A percentile compares a stretch with the other conserved stretches of the same genome.
phyloP scores from a whole-genome alignment of 1,140 invertebrate species.

The Vanessa atalanta region DNA sequence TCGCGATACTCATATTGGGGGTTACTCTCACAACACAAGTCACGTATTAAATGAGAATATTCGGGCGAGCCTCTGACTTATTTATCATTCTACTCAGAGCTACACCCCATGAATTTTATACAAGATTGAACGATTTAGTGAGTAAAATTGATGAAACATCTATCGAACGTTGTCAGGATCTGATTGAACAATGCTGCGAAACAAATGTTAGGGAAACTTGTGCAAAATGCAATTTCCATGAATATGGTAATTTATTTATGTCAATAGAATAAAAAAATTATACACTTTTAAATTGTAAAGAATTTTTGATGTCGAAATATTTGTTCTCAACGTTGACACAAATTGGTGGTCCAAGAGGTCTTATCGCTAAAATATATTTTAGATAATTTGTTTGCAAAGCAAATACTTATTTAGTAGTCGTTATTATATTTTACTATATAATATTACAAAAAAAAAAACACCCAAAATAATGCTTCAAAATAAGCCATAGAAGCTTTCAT shows the following conservation, averaged over 20 bases:
- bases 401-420: too few relatives aligned
- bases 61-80: constrained; percentile 75
- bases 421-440: too few relatives aligned
- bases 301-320: too few relatives aligned
- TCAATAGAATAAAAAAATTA: background rate
- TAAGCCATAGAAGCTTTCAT: too few relatives aligned
- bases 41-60: constrained; percentile 81
- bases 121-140: constrained; percentile 79
- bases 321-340: too few relatives aligned
- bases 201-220: background rate
- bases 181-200: constrained; percentile 20
- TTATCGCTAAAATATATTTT: too few relatives aligned
- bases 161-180: constrained; percentile 65
- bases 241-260: background rate
- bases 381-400: too few relatives aligned
- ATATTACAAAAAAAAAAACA: too few relatives aligned
- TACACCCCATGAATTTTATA: constrained; percentile 80
- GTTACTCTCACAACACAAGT: constrained; percentile 74
- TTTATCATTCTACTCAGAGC: constrained; percentile 77
- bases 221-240: background rate
- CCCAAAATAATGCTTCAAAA: too few relatives aligned
- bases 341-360: too few relatives aligned
- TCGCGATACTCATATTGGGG: constrained; percentile 68
- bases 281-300: too few relatives aligned
- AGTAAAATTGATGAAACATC: constrained; percentile 77